phyloP scores from a whole-genome alignment of 2,888 invertebrate genomes.

The Leuctra nigra region DNA sequence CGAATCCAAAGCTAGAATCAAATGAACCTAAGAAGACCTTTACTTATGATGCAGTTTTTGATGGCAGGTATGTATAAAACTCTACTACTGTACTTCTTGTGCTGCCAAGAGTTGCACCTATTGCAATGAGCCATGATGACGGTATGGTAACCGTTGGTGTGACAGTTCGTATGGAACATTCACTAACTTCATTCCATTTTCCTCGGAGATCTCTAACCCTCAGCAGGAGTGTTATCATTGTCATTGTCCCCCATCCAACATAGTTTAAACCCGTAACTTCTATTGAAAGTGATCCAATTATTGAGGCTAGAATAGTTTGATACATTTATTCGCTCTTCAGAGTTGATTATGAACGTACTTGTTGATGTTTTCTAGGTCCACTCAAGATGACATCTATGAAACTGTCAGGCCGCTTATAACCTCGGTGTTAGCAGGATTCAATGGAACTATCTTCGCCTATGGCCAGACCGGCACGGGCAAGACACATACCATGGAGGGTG shows the following conservation, averaged over 20 bases:
- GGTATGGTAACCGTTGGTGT: no score
- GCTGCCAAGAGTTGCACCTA: no score
- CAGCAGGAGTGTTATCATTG: no score
- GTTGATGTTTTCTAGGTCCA: slow-evolving; percentile 52
- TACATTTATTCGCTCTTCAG: background rate
- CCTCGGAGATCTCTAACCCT: no score
- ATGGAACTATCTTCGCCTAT: slow-evolving; percentile 98
- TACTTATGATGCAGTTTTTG: slow-evolving; percentile 97
- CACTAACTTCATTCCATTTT: no score
- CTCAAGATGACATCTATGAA: slow-evolving; percentile 90
- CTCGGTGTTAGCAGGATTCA: slow-evolving; percentile 94
- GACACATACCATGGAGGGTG: slow-evolving; percentile 62
- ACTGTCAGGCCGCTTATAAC: slow-evolving; percentile 91
- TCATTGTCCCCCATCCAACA: no score
- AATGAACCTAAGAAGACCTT: slow-evolving; percentile 83
- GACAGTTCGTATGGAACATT: no score
- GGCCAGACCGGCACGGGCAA: slow-evolving; percentile 97
- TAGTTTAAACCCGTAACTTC: background rate
- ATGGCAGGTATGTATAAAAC: slow-evolving; percentile 58
- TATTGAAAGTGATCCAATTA: background rate
- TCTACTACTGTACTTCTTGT: no score
- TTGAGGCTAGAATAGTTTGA: background rate
- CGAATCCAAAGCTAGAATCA: slow-evolving; percentile 67
- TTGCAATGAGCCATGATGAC: no score
- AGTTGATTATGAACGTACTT: background rate